These are phyloP conservation scores for Gorsachius goisagi DNA, from an alignment of 2,113 vertebrate species.

Conservation along the genomic window DNA sequence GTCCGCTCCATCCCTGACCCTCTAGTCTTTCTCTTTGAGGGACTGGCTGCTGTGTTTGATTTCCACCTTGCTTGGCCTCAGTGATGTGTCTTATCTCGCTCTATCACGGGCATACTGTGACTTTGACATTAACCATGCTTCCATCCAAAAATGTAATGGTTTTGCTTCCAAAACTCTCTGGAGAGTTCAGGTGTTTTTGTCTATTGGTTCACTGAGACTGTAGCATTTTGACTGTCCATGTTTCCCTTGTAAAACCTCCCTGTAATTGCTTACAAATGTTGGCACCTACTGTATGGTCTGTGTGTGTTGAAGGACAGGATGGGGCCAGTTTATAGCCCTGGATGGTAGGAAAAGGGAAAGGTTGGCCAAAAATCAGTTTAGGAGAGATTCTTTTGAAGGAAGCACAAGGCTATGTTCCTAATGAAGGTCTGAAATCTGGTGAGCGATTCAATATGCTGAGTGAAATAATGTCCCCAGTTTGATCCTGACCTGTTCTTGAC, in stretches of 20 bases:
- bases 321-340: not conserved
- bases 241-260: not conserved
- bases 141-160: not conserved
- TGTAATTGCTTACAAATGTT: not conserved
- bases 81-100: rapidly evolving
- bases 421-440: not conserved
- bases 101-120: rapidly evolving
- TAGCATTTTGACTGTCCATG: not conserved
- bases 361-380: not conserved
- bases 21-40: not conserved
- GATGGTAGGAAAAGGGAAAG: not conserved
- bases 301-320: not conserved
- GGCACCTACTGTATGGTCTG: not conserved
- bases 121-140: not conserved
- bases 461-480: not conserved
- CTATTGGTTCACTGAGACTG: not conserved
- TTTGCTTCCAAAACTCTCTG: not conserved
- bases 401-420: not conserved
- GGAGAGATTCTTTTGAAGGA: not conserved
- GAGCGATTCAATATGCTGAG: not conserved
- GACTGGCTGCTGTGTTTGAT: not conserved
- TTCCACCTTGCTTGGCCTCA: not conserved
- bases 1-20: not conserved
- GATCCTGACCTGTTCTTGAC: not conserved
- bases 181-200: not conserved